Base-by-base conservation (phyloP, 35 echinoderm and acorn worm genomes). In the Chiridota heheva region DNA sequence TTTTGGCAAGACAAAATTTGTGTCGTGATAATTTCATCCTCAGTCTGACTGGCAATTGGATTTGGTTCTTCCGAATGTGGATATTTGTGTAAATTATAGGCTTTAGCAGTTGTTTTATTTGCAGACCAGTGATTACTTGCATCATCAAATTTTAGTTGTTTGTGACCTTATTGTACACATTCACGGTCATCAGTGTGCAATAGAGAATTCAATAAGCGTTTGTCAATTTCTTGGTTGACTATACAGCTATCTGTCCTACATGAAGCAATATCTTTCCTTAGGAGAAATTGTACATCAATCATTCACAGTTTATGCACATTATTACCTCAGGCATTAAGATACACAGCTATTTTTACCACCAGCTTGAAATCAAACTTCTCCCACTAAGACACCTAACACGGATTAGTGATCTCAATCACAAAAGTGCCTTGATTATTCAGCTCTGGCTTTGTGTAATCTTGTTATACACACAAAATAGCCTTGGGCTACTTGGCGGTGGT, bases 1-100 rank as follows among this genome's bases (percentile, higher is more conserved):
- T n/a, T n/a, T n/a, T n/a, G n/a, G n/a, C n/a, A n/a, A n/a, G n/a
- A 29, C 17, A 48, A n/a, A 55, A 76, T 76, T 18, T 76, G 45
- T 55, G 44, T 35, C 41, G 17, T 16, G 43, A 76, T 44, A 48
- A 76, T 53, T 35, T 76, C 20, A 18, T 76, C 40, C 32, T 76
- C 72, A 48, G 72, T 76, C 72, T 48, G 44, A 27, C 20, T 25
- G 10, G 44, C 72, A n/a, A 76, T 48, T 76, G 72, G 72, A 41
- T 76, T 45, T 20, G 15, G 13, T 33, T 27, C 24, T 10, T 76
- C 72, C 29, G 53, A 41, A 41, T 76, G 72, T 33, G 72, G 72
- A 41, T 76, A 76, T 76, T 55, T 76, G 17, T 26, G 7, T 16
- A 76, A 41, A 45, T 76, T 76, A 20, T 76, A 40, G 7, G 44